Evolutionary conservation across 2,888 invertebrate species (phyloP), one percentile per base, ranked within the genome.

Genomic region (Platerodrilus igneus): DNA sequence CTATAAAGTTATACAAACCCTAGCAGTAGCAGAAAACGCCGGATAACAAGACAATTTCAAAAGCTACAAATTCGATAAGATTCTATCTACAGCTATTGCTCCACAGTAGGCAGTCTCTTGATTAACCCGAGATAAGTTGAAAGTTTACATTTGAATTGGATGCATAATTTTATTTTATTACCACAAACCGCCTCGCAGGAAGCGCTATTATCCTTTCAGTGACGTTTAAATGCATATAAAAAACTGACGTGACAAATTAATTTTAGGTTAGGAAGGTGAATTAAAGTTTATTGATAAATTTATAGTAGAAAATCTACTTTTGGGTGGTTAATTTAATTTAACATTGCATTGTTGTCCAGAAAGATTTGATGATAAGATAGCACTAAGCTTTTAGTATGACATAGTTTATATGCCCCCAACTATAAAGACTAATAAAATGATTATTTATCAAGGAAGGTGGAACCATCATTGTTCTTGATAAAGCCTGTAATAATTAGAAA

Each of bases 121-220:
- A 42, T 42, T 42, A 42, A 42, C 42, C 37, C 37, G 33, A 42
- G 42, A 42, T 42, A 42, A 42, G 42, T 33, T 34, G 28, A 23
- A 42, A 42, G 37, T 42, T 41, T 42, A 42, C 37, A 42, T 42
- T 37, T 42, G 42, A 42, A 42, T 42, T 42, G 42, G 26, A 42
- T 37, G 19, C 37, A 42, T 42, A 37, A 42, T 42, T 42, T 42
- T 42, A 42, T 42, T 42, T 42, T 42, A 42, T 42, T 42, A 26
- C 37, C 29, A 23, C 17, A 23, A 20, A 37, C 33, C 42, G 27
- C 37, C 41, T 37, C 28, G 37, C 42, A 33, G 42, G 21, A 41
- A 36, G 28, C 18, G 23, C 28, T 36, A 28, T 36, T 36, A 25
- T 37, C 25, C 15, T 10, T 18, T n/a, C 21, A 28, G 32, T 23